Percentiles rank a stretch among this genome's conserved stretches.
phyloP scores from a whole-genome alignment of 2,888 invertebrate genomes.

The Dichetophora obliterata region DNA sequence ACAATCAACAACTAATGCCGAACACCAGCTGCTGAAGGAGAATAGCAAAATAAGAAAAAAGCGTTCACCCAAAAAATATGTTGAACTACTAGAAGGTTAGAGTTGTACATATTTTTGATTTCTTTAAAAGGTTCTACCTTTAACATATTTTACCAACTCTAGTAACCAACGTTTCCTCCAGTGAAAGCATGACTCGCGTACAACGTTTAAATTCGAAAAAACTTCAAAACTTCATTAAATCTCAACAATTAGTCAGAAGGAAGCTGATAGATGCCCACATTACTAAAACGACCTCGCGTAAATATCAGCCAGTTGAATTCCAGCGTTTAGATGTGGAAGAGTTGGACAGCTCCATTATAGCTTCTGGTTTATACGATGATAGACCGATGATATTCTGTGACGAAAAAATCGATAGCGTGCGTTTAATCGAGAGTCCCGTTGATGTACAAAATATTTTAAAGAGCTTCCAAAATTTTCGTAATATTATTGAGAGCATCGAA shows the following conservation, averaged over 20 bases:
- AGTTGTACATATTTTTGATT: neutral
- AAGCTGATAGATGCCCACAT: conserved; percentile 48
- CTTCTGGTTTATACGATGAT: conserved; percentile 62
- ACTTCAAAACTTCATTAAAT: conserved; percentile 76
- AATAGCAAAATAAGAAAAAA: conserved; percentile 55
- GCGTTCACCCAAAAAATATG: conserved; percentile 73
- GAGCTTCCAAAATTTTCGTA: conserved; percentile 66
- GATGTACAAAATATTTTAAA: conserved; percentile 62
- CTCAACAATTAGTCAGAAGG: conserved; percentile 65
- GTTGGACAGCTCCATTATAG: conserved; percentile 58
- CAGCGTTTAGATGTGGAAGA: conserved; percentile 64
- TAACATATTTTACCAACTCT: conserved; percentile 51
- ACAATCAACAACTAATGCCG: conserved; percentile 53
- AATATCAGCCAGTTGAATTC: conserved; percentile 62
- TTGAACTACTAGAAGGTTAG: conserved; percentile 79
- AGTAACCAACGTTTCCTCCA: conserved; percentile 77
- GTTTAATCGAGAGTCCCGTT: conserved; percentile 55
- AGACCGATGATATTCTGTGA: conserved; percentile 65
- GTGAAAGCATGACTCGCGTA: conserved; percentile 77
- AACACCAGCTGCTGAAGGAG: conserved; percentile 52
- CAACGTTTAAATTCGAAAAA: conserved; percentile 78
- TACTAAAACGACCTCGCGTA: neutral
- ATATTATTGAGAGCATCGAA: conserved; percentile 63
- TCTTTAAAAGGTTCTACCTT: neutral
- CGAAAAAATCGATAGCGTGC: conserved; percentile 58